These are phyloP conservation scores for Choristoneura rosaceana DNA, from an alignment of 2,888 invertebrate species.

Conservation along the genomic window DNA sequence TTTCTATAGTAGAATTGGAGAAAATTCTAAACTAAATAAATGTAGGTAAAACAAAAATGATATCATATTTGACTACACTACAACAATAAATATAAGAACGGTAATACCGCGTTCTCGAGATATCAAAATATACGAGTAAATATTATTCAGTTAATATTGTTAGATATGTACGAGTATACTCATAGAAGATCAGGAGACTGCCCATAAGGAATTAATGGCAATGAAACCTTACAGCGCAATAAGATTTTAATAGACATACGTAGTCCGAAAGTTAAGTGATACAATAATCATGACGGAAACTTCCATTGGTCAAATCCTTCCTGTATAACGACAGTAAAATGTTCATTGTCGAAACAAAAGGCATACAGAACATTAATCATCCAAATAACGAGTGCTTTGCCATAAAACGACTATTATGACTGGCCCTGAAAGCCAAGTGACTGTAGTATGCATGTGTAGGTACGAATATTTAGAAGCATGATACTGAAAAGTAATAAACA, in stretches of 20 bases:
- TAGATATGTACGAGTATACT: too few species aligned
- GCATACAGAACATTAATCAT: slow-evolving; percentile 36
- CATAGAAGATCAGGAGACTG: too few species aligned
- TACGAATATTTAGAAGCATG: background rate
- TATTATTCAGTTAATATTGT: too few species aligned
- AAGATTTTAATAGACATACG: slow-evolving; percentile 21
- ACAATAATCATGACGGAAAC: slow-evolving; percentile 23
- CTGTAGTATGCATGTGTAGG: background rate
- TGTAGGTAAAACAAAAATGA: too few species aligned
- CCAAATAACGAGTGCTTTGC: slow-evolving; percentile 31
- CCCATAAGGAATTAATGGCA: background rate
- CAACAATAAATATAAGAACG: too few species aligned
- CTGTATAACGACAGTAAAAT: slow-evolving; percentile 23
- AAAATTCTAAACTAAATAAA: too few species aligned
- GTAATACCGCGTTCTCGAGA: too few species aligned
- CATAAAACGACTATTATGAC: slow-evolving; percentile 24
- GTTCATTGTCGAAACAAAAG: slow-evolving; percentile 29
- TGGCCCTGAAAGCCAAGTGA: slow-evolving; percentile 17
- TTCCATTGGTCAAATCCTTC: slow-evolving; percentile 30
- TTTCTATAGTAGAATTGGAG: too few species aligned
- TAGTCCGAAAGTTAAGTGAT: slow-evolving; percentile 15
- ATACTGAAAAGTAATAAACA: background rate
- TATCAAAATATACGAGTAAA: too few species aligned
- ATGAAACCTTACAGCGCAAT: slow-evolving; percentile 17
- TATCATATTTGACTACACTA: too few species aligned